phyloP scores from a whole-genome alignment of 1,140 invertebrate species.

The Hermetia illucens region DNA sequence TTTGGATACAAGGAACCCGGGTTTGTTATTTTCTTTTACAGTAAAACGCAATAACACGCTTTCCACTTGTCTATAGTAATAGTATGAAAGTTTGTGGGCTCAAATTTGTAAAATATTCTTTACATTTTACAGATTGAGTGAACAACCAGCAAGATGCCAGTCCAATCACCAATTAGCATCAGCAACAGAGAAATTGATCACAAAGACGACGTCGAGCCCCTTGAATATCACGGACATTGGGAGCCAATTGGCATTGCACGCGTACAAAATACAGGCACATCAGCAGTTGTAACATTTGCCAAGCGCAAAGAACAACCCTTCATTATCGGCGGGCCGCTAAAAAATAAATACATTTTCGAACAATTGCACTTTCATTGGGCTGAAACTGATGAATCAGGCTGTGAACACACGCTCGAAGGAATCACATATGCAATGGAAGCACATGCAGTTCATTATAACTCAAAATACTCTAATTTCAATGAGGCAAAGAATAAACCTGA shows the following conservation, averaged over 20 bases:
- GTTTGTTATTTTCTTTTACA: not conserved
- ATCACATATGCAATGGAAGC: slow-evolving; percentile 53
- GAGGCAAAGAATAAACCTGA: slow-evolving; percentile 56
- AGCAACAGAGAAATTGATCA: slow-evolving; percentile 34
- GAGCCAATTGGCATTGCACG: slow-evolving; percentile 28
- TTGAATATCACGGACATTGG: slow-evolving; percentile 39
- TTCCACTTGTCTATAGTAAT: not conserved
- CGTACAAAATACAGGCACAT: slow-evolving; percentile 28
- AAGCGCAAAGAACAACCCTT: slow-evolving; percentile 27
- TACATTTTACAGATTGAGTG: not conserved
- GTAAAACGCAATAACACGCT: not conserved
- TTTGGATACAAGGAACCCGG: not conserved
- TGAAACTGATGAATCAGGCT: slow-evolving; percentile 47
- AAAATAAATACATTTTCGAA: slow-evolving; percentile 48
- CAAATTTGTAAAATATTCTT: not conserved
- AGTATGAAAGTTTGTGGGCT: not conserved
- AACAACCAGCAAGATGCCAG: slow-evolving; percentile 22
- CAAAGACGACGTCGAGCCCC: slow-evolving; percentile 36
- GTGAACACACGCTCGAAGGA: slow-evolving; percentile 63
- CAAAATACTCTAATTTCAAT: slow-evolving; percentile 49
- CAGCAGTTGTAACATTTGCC: slow-evolving; percentile 28
- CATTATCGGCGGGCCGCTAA: slow-evolving; percentile 41
- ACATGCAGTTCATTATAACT: slow-evolving; percentile 66
- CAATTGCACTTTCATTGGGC: slow-evolving; percentile 76
- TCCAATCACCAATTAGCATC: slow-evolving; percentile 37